Evolutionary conservation across 2,888 invertebrate genomes (phyloP), one percentile per base, ranked within the genome.

Genomic region (Watsonalla cultraria): DNA sequence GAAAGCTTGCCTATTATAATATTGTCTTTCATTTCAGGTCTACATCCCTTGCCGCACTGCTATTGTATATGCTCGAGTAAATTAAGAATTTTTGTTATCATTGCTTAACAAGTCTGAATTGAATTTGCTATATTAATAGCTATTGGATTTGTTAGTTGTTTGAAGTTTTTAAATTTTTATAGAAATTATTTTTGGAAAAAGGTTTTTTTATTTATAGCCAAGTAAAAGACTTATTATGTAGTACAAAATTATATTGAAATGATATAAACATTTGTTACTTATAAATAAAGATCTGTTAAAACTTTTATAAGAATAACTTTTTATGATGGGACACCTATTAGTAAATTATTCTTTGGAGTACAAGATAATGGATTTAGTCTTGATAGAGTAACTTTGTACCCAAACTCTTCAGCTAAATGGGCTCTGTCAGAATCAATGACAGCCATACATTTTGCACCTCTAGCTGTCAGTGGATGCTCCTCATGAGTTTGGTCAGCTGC

Each of bases 401-500:
- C 95, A 69, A 88, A 89, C 76, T 96, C 94, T 78, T 94, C 92
- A 5, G 97, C 97, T 60, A 94, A 92, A 49, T 94, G 78, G 56
- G 93, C 94, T 59, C 98, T 91, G 78, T 98, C 98, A 0, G 95
- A 95, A 77, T 98, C 98, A 57, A 98, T 94, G 54, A 96, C 90
- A 53, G 94, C 93, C 98, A 98, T 98, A 75, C 97, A 98, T 53
- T 92, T 85, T 64, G 94, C 94, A 0, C 98, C 98, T 81, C 96
- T 94, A 6, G 89, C 85, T 5, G 94, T 94, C 69, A 95, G 93
- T 0, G 90, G 91, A 75, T 95, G 94, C 47, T 93, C 90, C n/a
- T 89, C 91, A 75, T 98, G 97, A 0, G 97, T 97, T 83, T 98
- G 97, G 84, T 98, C 98, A 0, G 98, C 97, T 7, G 96, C 95